Evolutionary conservation across 2,797 vertebrate species (phyloP), one percentile per base, ranked within the genome.

Genomic region (Lindbergichthys nudifrons): DNA sequence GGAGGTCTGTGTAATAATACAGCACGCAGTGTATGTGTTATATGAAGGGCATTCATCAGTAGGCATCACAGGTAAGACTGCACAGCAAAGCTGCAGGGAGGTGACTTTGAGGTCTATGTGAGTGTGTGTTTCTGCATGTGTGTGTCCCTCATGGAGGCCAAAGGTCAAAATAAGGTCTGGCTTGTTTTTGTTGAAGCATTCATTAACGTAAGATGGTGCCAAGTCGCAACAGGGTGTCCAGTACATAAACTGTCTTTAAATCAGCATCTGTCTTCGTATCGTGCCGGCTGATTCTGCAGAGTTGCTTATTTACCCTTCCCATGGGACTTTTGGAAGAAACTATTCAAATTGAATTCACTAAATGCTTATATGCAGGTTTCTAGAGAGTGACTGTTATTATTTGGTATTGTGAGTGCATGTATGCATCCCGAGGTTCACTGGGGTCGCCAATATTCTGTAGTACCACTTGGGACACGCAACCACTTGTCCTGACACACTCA

Each of bases 181-280:
- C 67, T 62, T 87, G 73, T 73, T 82, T 80, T 82, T 72, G 58
- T 68, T 71, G 60, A 74, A 43, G 76, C 41, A 60, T 65, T 87
- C 76, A 88, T 84, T 77, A 83, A 13, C 65, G 74, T 79, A 75
- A 62, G 48, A 39, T 67, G 52, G 59, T 74, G 65, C 52, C n/a
- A 9, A 21, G 5, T 23, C 59, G 61, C 60, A 53, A 30, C 52
- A 50, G 30, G 70, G 19, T 10, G 19, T 46, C 65, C n/a, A 10
- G 4, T 46, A 21, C 51, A 61, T 57, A 68, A 42, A 39, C 18
- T 10, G 54, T 19, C 50, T 71, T 63, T 51, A 39, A 60, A 46
- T 61, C 50, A 46, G 14, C 53, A 52, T 43, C 53, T 58, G 21
- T 60, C 54, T 69, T 32, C 42, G 30, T 47, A 18, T 48, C 0